Evolutionary conservation across 2,888 invertebrate genomes (phyloP).

Genomic region (Lypha dubia): DNA sequence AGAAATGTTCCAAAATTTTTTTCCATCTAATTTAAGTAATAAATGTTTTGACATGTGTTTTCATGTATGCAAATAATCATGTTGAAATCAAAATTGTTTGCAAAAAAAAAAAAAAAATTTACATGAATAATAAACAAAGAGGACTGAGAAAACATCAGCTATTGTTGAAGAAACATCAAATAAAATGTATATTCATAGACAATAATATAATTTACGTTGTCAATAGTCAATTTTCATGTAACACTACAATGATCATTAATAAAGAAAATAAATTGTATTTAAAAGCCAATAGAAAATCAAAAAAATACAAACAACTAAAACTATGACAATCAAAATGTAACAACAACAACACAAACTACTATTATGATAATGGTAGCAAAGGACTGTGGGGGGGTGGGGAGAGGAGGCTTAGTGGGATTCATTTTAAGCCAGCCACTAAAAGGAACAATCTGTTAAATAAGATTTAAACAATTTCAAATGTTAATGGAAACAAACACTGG

Average conservation of each 20-base stretch:
- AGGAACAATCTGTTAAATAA: background rate
- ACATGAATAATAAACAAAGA: constrained; percentile 25
- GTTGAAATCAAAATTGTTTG: constrained; percentile 32
- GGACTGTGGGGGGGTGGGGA: too few species aligned
- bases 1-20: constrained; percentile 20
- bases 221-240: constrained; percentile 72
- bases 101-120: constrained; percentile 6
- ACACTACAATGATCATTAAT: constrained; percentile 72
- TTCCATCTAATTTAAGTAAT: background rate
- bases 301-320: constrained; percentile 35
- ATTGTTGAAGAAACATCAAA: constrained; percentile 22
- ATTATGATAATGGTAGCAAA: background rate
- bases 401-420: too few species aligned
- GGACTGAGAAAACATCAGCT: constrained; percentile 30
- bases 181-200: constrained; percentile 40
- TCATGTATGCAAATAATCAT: background rate
- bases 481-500: too few species aligned
- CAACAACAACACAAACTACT: constrained; percentile 5
- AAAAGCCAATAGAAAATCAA: constrained; percentile 57
- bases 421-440: background rate
- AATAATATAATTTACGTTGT: constrained; percentile 71
- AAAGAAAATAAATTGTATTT: constrained; percentile 72
- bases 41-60: constrained; percentile 39
- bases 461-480: background rate
- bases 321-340: constrained; percentile 35